Conservation (phyloP, 1,140 invertebrate species). For the Drosophila bifasciata region DNA sequence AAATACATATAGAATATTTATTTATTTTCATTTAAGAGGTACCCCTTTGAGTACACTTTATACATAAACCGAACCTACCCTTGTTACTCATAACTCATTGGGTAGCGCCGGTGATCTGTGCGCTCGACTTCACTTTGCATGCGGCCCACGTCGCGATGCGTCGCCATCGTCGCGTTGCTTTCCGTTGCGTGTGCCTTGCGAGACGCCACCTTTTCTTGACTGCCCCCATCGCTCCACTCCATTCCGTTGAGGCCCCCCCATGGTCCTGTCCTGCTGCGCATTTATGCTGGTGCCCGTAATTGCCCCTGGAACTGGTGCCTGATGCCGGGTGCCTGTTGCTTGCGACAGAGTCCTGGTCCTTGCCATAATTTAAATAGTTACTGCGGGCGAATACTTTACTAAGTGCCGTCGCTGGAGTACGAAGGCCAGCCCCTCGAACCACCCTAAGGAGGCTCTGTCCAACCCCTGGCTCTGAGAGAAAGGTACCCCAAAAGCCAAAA, state of each 20-base stretch:
- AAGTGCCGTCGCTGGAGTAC: slow-evolving; percentile 60
- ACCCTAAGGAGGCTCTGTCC: background rate
- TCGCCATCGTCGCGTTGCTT: too few relatives aligned
- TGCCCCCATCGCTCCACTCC: background rate
- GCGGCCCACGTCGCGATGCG: slow-evolving; percentile 53
- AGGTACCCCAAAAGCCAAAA: slow-evolving; percentile 2
- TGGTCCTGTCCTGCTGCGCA: slow-evolving; percentile 47
- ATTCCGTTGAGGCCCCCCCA: slow-evolving; percentile 40
- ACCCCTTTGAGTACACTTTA: too few relatives aligned
- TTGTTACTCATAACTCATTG: slow-evolving; percentile 7
- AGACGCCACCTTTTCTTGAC: slow-evolving; percentile 4
- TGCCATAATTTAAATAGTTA: slow-evolving; percentile 76
- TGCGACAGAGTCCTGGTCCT: slow-evolving; percentile 29
- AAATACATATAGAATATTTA: too few relatives aligned
- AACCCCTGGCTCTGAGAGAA: too few relatives aligned
- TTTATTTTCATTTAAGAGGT: too few relatives aligned
- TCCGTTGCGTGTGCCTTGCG: slow-evolving; percentile 40
- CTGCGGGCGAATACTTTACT: slow-evolving; percentile 72
- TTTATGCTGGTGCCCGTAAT: slow-evolving; percentile 72
- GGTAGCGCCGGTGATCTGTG: background rate
- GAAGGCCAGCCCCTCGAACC: slow-evolving; percentile 7
- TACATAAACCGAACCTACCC: slow-evolving; percentile 12
- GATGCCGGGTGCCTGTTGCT: background rate
- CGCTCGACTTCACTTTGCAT: slow-evolving; percentile 51
- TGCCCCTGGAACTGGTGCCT: slow-evolving; percentile 34